Conservation (phyloP, 2,113 vertebrate genomes). For the Corvus hawaiiensis region DNA sequence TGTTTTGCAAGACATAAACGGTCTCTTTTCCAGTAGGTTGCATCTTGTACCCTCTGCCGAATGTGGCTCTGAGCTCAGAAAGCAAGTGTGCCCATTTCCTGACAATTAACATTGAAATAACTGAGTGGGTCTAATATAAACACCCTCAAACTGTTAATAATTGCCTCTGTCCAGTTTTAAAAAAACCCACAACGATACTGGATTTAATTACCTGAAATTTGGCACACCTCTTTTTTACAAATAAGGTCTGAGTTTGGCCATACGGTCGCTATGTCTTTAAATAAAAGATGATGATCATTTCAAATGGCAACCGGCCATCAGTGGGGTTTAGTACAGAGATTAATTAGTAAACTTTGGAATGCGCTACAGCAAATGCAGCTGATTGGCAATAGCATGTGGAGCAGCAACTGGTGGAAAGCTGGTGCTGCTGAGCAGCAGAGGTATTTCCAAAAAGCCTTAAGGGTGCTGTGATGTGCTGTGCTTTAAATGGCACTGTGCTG, state of each 20-base stretch:
- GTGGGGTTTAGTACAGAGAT: conserved; percentile 66
- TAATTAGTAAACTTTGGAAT: conserved; percentile 77
- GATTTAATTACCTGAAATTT: neutral
- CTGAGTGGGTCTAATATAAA: neutral
- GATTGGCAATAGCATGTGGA: conserved; percentile 88
- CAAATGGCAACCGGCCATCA: conserved; percentile 41
- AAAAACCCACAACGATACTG: accelerated
- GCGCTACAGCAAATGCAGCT: conserved; percentile 70
- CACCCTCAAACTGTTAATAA: neutral
- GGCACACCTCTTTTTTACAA: neutral
- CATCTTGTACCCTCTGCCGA: neutral
- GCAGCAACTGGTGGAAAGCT: conserved; percentile 74
- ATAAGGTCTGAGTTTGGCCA: neutral
- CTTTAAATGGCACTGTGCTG: conserved; percentile 47
- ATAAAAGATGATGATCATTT: conserved; percentile 54
- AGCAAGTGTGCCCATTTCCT: neutral
- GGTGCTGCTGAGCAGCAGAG: conserved; percentile 44
- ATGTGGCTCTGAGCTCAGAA: neutral
- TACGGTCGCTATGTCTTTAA: conserved; percentile 49
- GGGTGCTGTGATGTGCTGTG: conserved; percentile 45
- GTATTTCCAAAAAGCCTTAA: conserved; percentile 73
- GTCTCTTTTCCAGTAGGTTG: neutral
- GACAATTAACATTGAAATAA: neutral
- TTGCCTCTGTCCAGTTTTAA: neutral
- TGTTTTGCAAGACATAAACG: neutral